These are phyloP conservation scores for Listronotus oregonensis DNA, from an alignment of 1,140 invertebrate genomes.

Conservation along the genomic window DNA sequence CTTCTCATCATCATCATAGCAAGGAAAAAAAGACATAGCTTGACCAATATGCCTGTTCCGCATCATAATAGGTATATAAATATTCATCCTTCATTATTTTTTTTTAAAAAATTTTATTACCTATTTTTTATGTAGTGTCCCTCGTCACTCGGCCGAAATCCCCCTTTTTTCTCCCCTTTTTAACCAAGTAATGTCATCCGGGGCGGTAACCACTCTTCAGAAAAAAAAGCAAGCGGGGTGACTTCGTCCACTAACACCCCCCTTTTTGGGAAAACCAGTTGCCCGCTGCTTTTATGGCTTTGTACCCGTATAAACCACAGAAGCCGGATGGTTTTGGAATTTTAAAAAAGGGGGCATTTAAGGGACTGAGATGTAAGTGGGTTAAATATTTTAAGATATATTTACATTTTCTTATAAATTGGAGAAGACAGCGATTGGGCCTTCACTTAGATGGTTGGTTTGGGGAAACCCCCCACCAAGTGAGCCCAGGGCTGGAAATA, in stretches of 20 bases:
- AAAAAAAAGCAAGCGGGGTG: slow-evolving; percentile 36
- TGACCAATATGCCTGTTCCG: slow-evolving; percentile 65
- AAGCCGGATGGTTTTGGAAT: slow-evolving; percentile 62
- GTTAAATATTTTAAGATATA: no score
- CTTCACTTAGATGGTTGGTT: no score
- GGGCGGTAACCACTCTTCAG: slow-evolving; percentile 24
- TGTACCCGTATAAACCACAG: slow-evolving; percentile 91
- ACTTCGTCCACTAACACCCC: not conserved
- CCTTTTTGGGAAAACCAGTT: slow-evolving; percentile 52
- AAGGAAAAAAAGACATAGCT: slow-evolving; percentile 71
- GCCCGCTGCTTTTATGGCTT: slow-evolving; percentile 75
- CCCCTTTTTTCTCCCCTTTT: slow-evolving; percentile 51
- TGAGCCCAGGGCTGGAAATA: no score
- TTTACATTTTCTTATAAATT: no score
- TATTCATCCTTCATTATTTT: no score
- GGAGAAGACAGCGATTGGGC: no score
- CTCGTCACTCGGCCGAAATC: slow-evolving; percentile 77
- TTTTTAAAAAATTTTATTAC: no score
- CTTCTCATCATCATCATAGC: slow-evolving; percentile 53
- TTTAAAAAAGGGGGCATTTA: no score
- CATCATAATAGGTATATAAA: slow-evolving; percentile 56
- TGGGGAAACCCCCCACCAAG: no score
- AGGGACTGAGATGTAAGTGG: no score
- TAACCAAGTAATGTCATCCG: slow-evolving; percentile 34
- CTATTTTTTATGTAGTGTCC: not conserved